Evolutionary conservation across 2,888 invertebrate species (phyloP), one percentile per base, ranked within the genome.

Genomic region (Netelia virgata): DNA sequence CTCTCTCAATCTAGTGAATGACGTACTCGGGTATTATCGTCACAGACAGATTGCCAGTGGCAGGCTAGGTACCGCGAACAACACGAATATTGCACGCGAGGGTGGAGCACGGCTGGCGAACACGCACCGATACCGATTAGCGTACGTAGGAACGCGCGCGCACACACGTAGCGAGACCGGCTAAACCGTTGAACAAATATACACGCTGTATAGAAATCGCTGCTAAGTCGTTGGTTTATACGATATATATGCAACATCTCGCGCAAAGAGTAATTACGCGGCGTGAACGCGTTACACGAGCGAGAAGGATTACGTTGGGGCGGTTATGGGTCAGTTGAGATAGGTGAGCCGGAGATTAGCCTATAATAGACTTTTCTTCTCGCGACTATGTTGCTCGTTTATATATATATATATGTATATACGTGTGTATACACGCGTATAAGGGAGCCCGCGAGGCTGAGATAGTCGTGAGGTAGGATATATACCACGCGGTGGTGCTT

Each of bases 291-390:
- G 82, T 87, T 87, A 86, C 73, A 69, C 83, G 79, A 57, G 85
- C 70, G 82, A 83, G 64, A 73, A 74, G 84, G 87, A 88, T 86
- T 86, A 86, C 84, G 83, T 87, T 66, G 81, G 69, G 76, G 85
- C 43, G 77, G 86, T 89, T 89, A 89, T 89, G 88, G 88, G 88
- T 89, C 88, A 89, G 83, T 88, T 89, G 86, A 90, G 88, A 88
- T 90, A 88, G 87, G 87, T 87, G 88, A 90, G 88, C 85, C 86
- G 84, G 86, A 89, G 88, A 89, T 90, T 88, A 88, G 86, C 75
- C 78, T 73, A 69, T 83, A 85, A 81, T 84, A 76, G 75, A 88
- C 57, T 86, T 81, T 83, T 87, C 73, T 86, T 86, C 80, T 79
- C 68, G 63, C 66, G 10, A 28, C 14, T 43, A 53, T n/a, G 47